Evolutionary conservation across 1,140 invertebrate species (phyloP).

Genomic region (Ylistrum balloti): DNA sequence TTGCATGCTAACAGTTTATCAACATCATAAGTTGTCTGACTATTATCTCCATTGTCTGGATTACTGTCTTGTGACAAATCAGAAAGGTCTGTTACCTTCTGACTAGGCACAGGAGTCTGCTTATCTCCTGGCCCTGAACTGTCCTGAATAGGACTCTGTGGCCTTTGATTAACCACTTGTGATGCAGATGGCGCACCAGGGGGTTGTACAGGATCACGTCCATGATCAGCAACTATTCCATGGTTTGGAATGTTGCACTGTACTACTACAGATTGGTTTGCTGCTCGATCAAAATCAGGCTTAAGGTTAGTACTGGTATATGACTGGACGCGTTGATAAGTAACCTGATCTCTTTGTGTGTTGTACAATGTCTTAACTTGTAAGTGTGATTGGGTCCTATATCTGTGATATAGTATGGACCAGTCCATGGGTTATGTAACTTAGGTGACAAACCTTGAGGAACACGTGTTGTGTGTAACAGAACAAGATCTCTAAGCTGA

Average conservation of each 20-base stretch:
- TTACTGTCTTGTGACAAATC: neutral
- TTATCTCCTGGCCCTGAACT: neutral
- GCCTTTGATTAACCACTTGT: neutral
- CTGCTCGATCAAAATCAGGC: neutral
- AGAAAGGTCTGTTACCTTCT: too few species aligned
- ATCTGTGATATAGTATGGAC: slow-evolving; percentile 42
- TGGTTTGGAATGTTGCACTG: neutral
- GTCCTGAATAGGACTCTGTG: neutral
- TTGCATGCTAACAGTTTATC: slow-evolving; percentile 9
- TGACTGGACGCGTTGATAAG: slow-evolving; percentile 41
- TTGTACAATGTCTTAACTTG: slow-evolving; percentile 30
- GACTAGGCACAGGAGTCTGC: neutral
- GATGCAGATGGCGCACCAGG: neutral
- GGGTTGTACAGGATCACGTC: neutral
- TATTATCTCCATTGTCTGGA: neutral
- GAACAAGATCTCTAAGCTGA: slow-evolving; percentile 47
- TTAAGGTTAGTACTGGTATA: slow-evolving; percentile 31
- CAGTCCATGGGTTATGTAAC: slow-evolving; percentile 25
- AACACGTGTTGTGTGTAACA: neutral
- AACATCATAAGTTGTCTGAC: neutral
- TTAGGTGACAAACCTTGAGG: slow-evolving; percentile 42
- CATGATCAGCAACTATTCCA: neutral
- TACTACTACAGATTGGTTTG: neutral
- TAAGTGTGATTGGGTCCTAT: slow-evolving; percentile 42
- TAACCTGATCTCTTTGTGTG: slow-evolving; percentile 45